Conservation (phyloP, 2,113 vertebrate species). For the Pterocles gutturalis region DNA sequence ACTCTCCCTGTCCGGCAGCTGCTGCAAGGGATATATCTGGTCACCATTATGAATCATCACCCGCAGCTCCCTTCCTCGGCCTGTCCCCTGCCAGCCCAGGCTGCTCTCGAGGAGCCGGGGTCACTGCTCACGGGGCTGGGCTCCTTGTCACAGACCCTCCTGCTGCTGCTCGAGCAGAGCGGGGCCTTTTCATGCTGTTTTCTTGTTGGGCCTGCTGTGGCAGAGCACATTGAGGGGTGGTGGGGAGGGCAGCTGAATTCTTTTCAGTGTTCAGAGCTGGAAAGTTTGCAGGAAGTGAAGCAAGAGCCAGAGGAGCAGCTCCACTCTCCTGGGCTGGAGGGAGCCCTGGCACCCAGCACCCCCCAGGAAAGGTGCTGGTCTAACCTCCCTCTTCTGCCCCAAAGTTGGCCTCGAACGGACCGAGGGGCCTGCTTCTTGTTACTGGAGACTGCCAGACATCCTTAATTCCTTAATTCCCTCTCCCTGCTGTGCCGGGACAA, state of each 20-base stretch:
- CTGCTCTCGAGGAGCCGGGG: fast-evolving
- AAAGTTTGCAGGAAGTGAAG: neutral
- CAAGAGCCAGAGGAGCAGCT: neutral
- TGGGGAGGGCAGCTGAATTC: neutral
- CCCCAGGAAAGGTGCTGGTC: neutral
- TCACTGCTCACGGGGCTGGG: neutral
- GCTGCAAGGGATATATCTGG: neutral
- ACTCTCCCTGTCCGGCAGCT: neutral
- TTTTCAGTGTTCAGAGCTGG: neutral
- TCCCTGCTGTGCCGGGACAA: neutral
- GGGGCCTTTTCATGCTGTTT: neutral
- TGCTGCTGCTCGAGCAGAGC: neutral
- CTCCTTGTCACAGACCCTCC: neutral
- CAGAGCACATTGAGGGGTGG: fast-evolving
- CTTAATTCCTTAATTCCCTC: neutral
- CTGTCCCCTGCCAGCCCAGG: neutral
- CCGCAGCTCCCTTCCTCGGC: neutral
- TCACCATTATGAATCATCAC: neutral
- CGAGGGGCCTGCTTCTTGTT: neutral
- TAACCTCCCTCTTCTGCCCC: neutral
- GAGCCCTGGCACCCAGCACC: fast-evolving
- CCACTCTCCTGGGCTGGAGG: neutral
- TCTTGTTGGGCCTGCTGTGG: neutral
- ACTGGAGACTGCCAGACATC: neutral
- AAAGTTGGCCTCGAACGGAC: neutral